These are phyloP conservation scores for Drosophila nebulosa DNA, from an alignment of 1,140 invertebrate genomes.

Conservation along the genomic window DNA sequence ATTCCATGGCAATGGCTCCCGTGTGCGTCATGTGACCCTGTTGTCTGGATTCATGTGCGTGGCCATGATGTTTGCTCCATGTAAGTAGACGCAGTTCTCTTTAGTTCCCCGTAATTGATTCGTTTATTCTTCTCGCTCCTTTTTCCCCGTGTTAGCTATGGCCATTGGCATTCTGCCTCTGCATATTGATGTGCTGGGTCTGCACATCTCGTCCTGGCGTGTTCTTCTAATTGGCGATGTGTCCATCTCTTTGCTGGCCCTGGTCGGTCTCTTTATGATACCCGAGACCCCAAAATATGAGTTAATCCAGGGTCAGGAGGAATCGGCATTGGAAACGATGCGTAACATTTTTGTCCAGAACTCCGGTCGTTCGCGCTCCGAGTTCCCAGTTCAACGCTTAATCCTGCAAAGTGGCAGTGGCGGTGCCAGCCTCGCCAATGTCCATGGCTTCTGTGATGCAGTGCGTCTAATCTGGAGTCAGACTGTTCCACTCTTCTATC, in stretches of 20 bases:
- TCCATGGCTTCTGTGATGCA: constrained; percentile 57
- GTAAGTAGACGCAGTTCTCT: too few species aligned
- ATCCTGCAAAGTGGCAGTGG: constrained; percentile 22
- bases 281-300: constrained; percentile 91
- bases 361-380: constrained; percentile 67
- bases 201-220: constrained; percentile 85
- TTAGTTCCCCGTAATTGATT: too few species aligned
- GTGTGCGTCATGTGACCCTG: constrained; percentile 82
- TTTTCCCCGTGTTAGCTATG: constrained; percentile 81
- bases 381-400: constrained; percentile 60
- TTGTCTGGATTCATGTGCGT: constrained; percentile 86
- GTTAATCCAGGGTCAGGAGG: constrained; percentile 84
- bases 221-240: constrained; percentile 84
- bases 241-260: constrained; percentile 82
- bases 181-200: constrained; percentile 81
- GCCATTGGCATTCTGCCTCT: constrained; percentile 85
- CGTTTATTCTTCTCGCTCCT: too few species aligned
- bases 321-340: constrained; percentile 84
- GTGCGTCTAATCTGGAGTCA: constrained; percentile 81
- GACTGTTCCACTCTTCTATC: constrained; percentile 82
- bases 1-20: constrained; percentile 82
- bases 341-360: constrained; percentile 84
- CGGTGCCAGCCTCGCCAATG: constrained; percentile 52
- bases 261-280: constrained; percentile 82
- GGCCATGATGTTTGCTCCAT: constrained; percentile 85